Percentiles rank a stretch among this genome's conserved stretches.
Evolutionary conservation across 2,888 invertebrate species (phyloP).

Genomic region (Cryptocephalus primarius): DNA sequence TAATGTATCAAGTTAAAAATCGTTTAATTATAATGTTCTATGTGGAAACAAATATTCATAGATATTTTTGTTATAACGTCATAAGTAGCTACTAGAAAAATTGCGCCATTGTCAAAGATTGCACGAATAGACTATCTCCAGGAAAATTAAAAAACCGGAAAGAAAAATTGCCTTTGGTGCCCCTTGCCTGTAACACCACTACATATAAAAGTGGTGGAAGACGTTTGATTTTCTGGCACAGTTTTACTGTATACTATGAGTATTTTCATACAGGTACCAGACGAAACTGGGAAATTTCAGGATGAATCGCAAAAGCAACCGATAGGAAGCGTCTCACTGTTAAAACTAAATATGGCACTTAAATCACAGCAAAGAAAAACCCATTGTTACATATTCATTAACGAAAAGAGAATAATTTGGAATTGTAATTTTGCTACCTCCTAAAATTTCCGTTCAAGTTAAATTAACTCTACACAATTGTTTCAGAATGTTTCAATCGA

Average conservation of each 20-base stretch:
- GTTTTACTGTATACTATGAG: conserved; percentile 28
- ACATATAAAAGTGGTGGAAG: conserved; percentile 32
- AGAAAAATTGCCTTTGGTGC: conserved; percentile 30
- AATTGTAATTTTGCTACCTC: conserved; percentile 1
- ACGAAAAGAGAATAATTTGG: neutral
- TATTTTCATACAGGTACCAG: conserved; percentile 37
- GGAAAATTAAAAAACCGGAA: neutral
- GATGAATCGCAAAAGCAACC: too few species aligned
- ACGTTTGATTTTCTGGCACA: conserved; percentile 38
- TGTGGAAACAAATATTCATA: too few species aligned
- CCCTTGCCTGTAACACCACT: conserved; percentile 35
- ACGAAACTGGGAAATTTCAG: conserved; percentile 7
- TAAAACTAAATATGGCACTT: too few species aligned
- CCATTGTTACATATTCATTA: conserved; percentile 4
- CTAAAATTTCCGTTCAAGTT: neutral
- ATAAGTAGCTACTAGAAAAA: too few species aligned
- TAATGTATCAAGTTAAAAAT: too few species aligned
- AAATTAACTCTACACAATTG: conserved; percentile 1
- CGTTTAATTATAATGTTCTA: too few species aligned
- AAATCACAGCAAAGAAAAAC: neutral
- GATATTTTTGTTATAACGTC: too few species aligned
- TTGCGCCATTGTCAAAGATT: too few species aligned
- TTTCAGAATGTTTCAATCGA: conserved; percentile 13
- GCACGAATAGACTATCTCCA: too few species aligned
- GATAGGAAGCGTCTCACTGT: too few species aligned